A percentile compares a stretch with the other conserved stretches of the same genome.
phyloP scores from a whole-genome alignment of 1,140 invertebrate genomes.

The Magallana ariakensis region DNA sequence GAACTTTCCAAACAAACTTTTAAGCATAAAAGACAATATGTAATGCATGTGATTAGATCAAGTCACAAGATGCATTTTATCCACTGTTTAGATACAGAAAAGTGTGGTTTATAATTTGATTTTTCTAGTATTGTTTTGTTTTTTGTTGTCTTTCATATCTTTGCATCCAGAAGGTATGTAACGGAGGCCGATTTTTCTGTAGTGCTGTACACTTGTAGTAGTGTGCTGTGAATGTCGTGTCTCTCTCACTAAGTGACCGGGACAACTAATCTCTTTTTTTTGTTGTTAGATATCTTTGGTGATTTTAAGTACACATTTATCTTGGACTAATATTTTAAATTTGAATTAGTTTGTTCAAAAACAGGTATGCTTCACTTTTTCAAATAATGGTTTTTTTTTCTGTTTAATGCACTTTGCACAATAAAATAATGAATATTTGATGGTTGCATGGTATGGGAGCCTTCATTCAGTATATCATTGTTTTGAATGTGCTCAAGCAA shows the following conservation, averaged over 20 bases:
- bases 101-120: background rate
- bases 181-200: background rate
- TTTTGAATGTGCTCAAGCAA: too few species aligned
- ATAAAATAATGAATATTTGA: background rate
- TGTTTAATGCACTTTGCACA: background rate
- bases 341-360: background rate
- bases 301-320: background rate
- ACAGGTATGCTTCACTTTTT: background rate
- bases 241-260: background rate
- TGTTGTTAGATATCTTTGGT: background rate
- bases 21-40: too few species aligned
- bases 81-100: too few species aligned
- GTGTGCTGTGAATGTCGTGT: background rate
- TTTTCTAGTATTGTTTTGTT: background rate
- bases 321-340: background rate
- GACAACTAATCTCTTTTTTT: background rate
- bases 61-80: background rate
- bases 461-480: too few species aligned
- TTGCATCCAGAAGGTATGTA: slow-evolving; percentile 33
- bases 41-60: too few species aligned
- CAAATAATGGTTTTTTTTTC: background rate
- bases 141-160: slow-evolving; percentile 25
- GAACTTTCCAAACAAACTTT: too few species aligned
- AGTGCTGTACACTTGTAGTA: background rate
- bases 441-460: background rate